Percentiles rank a stretch among this genome's conserved stretches.
phyloP scores from a whole-genome alignment of 2,888 invertebrate species.

The Vanessa cardui region DNA sequence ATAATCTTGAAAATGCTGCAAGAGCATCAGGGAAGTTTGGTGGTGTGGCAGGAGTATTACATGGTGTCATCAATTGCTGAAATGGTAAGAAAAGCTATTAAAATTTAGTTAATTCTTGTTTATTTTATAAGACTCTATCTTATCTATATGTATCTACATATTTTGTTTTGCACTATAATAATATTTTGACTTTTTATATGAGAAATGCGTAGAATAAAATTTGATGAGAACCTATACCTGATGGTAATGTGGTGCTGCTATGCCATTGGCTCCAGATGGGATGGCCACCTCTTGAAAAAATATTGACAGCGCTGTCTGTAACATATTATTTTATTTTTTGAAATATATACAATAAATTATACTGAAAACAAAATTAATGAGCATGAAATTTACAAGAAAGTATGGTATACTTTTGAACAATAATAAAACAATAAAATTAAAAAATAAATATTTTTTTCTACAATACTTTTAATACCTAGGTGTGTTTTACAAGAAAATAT shows the following conservation, averaged over 20 bases:
- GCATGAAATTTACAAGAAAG: neutral
- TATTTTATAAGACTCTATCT: too few relatives aligned
- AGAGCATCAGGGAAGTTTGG: conserved; percentile 96
- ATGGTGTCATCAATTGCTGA: conserved; percentile 93
- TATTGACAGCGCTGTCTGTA: conserved; percentile 95
- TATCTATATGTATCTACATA: too few relatives aligned
- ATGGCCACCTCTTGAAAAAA: conserved; percentile 97
- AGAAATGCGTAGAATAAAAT: too few relatives aligned
- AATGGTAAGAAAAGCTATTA: conserved; percentile 37
- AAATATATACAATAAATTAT: neutral
- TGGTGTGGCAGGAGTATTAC: conserved; percentile 96
- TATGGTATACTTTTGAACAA: too few relatives aligned
- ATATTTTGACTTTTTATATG: too few relatives aligned
- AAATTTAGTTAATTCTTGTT: neutral
- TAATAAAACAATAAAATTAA: too few relatives aligned
- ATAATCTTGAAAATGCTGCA: conserved; percentile 93
- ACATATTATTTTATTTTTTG: conserved; percentile 44
- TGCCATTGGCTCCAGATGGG: conserved; percentile 88
- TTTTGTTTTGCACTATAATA: too few relatives aligned
- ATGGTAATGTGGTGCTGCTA: conserved; percentile 89
- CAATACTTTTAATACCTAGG: too few relatives aligned
- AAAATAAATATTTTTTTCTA: too few relatives aligned
- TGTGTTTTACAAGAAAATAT: too few relatives aligned
- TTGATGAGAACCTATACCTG: conserved; percentile 81
- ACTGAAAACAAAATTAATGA: neutral